Percentiles rank a stretch among this genome's conserved stretches.
These are phyloP conservation scores for Melanogrammus aeglefinus DNA, from an alignment of 2,797 vertebrate genomes.

Conservation along the genomic window DNA sequence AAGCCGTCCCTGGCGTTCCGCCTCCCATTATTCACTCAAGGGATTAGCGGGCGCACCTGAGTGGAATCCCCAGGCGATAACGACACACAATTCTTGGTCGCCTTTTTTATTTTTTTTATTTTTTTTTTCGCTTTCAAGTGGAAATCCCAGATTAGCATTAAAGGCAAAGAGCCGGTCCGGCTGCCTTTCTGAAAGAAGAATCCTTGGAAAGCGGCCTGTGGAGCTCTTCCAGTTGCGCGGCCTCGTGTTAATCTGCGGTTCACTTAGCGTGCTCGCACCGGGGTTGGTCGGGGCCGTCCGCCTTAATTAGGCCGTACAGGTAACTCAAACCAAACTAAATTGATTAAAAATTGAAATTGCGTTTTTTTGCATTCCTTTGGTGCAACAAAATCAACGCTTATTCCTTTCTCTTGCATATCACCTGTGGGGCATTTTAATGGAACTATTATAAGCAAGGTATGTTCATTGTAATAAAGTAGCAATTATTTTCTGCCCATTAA, in stretches of 20 bases:
- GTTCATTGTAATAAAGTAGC: conserved; percentile 24
- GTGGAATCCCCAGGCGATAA: background rate
- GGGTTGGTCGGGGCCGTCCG: conserved; percentile 23
- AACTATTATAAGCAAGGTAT: conserved; percentile 7
- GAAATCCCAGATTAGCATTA: conserved; percentile 41
- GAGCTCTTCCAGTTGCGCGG: conserved; percentile 36
- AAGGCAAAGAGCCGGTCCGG: conserved; percentile 17
- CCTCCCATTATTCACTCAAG: background rate
- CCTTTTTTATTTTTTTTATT: background rate
- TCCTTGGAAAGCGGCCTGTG: conserved; percentile 21
- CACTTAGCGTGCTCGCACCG: conserved; percentile 19
- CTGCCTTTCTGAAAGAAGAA: conserved; percentile 22
- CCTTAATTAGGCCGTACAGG: conserved; percentile 18
- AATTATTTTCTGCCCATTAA: conserved; percentile 35
- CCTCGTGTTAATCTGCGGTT: conserved; percentile 44
- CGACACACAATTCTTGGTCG: background rate
- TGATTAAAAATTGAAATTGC: background rate
- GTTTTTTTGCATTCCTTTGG: background rate
- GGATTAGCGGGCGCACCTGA: background rate
- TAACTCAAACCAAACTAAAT: background rate
- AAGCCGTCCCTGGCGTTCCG: conserved; percentile 50
- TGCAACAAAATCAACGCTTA: background rate
- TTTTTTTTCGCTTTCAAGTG: conserved; percentile 32
- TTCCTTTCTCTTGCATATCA: background rate
- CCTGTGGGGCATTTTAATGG: conserved; percentile 18